Base-by-base conservation (phyloP, 1,140 invertebrate genomes). In the Lethocerus indicus region DNA sequence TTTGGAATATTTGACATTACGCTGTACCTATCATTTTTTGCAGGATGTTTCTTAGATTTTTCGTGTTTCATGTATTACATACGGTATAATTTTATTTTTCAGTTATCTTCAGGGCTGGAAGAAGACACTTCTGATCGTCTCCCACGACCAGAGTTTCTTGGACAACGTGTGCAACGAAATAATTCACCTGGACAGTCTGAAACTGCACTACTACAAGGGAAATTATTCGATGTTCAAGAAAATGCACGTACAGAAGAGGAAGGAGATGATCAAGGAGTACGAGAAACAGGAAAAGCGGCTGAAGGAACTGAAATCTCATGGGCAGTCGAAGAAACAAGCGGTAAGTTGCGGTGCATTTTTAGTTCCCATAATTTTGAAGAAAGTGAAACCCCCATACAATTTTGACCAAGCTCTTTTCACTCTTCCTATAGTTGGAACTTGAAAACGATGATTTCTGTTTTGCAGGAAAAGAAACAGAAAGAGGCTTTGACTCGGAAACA, bases 181-280 rank as follows among this genome's bases (percentile, higher is more conserved):
- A 39, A 91, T 99, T 52, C 94, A 98, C 67, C 69, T 99, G 47
- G 92, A 98, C 63, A 79, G 83, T 53, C 81, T 89, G 58, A 97
- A 97, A 64, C 67, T 99, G 7, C 87, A 81, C 61, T 98, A 98
- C 64, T 98, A 99, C 63, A 89, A 93, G 66, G 95, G 95, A 55
- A 98, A 98, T 68, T 99, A 96, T 63, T 89, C 83, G 24, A 90
- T 90, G 80, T 98, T 98, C 64, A 98, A 97, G 67, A 98, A 98
- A 67, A 98, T 98, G 94, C 84, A 87, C 63, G 78, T 82, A 0
- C 94, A 98, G 62, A 98, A 98, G 62, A 72, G 84, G 9, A 90
- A 88, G 60, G 93, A 98, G 66, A 81, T 86, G 71, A 70, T 86
- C n/a, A 98, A 98, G 63, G 91, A 95, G 54, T 98, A 88, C 64